phyloP scores from a whole-genome alignment of 2,888 invertebrate genomes.

The Hyles lineata region DNA sequence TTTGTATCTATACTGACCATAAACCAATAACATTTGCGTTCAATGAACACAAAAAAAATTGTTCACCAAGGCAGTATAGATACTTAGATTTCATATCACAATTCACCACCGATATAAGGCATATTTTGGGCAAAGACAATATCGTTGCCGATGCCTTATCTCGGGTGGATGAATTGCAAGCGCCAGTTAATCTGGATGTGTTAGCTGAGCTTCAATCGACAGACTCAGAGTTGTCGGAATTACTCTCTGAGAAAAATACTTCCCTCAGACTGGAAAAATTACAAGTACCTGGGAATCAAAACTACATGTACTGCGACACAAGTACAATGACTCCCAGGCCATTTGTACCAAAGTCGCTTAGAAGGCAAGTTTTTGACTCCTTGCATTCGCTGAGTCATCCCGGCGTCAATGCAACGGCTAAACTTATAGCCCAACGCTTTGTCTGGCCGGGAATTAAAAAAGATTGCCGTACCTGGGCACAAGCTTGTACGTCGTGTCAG shows the following conservation, averaged over 20 bases:
- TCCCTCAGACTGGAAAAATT: no score
- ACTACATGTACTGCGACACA: no score
- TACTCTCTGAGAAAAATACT: not conserved
- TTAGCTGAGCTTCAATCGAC: not conserved
- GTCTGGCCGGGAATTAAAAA: no score
- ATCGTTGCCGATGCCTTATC: conserved; percentile 13
- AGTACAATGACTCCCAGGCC: no score
- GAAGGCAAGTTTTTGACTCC: no score
- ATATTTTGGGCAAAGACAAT: conserved; percentile 15
- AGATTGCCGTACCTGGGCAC: not conserved
- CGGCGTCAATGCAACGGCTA: no score
- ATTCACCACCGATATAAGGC: conserved; percentile 32
- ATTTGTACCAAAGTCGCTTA: no score
- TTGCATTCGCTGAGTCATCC: no score
- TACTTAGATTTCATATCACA: conserved; percentile 39
- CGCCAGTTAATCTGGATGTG: not conserved
- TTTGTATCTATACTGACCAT: conserved; percentile 42
- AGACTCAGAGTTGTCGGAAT: not conserved
- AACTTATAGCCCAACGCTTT: no score
- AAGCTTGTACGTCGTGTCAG: conserved; percentile 47
- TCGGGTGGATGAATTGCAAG: not conserved
- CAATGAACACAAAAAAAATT: conserved; percentile 36
- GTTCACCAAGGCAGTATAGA: conserved; percentile 32
- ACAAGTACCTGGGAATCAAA: no score
- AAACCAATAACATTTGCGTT: conserved; percentile 51